Evolutionary conservation across 2,797 vertebrate genomes (phyloP), one percentile per base, ranked within the genome.

Genomic region (Rachycentron canadum): DNA sequence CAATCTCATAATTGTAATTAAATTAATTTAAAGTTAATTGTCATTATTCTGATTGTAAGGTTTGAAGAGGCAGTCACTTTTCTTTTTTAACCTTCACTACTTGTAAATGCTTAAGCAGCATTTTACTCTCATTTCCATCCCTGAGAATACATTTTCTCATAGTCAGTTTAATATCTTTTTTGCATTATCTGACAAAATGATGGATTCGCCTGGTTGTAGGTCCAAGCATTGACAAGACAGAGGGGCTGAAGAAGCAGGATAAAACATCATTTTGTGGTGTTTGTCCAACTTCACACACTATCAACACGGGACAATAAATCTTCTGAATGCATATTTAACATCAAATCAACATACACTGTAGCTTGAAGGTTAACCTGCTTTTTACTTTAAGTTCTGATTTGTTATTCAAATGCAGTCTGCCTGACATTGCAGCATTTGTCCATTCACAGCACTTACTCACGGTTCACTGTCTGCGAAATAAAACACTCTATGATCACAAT

Each of bases 181-280:
- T 91, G 89, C 90, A 92, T 92, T 85, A 91, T 84, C 83, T 94
- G 92, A 84, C 91, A 93, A 83, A 74, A 84, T 94, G 94, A 95
- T 94, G 93, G 93, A 95, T 94, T 91, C 89, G 92, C 91, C 84
- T 92, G 90, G 93, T 91, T 93, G 90, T 86, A 92, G 87, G 93
- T 92, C 86, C 13, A 47, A 92, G 78, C 79, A 53, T 76, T 93
- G 92, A 93, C 93, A 92, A 92, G 86, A 69, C 71, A 21, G 53
- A 63, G 69, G 30, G 49, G 58, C 76, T 40, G 30, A 28, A 19
- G 64, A 63, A 28, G 76, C 36, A 58, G 84, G 76, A 78, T 78
- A 87, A 83, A 83, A 59, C 32, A 25, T 82, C 70, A 86, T 81
- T 82, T 69, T 63, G 80, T 87, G 84, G 80, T 79, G 26, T 89